A percentile compares a stretch with the other conserved stretches of the same genome.
These are phyloP conservation scores for Anthophora plumipes DNA, from an alignment of 2,888 invertebrate genomes.

Conservation along the genomic window DNA sequence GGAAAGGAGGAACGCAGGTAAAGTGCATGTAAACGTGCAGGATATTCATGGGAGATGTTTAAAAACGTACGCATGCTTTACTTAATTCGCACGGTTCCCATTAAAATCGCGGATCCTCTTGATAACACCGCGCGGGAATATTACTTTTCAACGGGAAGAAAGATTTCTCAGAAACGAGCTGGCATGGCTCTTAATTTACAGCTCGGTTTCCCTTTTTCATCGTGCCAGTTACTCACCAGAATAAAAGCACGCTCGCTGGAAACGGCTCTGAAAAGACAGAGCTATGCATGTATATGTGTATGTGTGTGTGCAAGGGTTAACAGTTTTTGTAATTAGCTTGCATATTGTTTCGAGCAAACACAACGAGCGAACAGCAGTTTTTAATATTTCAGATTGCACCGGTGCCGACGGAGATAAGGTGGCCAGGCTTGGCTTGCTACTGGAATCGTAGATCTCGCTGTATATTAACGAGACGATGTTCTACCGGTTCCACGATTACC, in stretches of 20 bases:
- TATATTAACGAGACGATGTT: slow-evolving; percentile 23
- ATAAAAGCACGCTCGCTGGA: slow-evolving; percentile 2
- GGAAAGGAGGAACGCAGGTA: no score
- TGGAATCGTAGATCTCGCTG: background rate
- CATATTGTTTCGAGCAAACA: slow-evolving; percentile 28
- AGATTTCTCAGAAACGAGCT: slow-evolving; percentile 11
- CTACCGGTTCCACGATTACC: slow-evolving; percentile 14
- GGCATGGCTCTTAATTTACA: slow-evolving; percentile 24
- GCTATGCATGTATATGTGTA: no score
- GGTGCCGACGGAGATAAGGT: slow-evolving; percentile 38
- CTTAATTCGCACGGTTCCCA: slow-evolving; percentile 6
- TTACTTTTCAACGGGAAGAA: background rate
- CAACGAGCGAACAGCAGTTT: slow-evolving; percentile 30
- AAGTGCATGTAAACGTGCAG: background rate
- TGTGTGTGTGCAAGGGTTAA: slow-evolving; percentile 37
- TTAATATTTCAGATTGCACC: slow-evolving; percentile 48
- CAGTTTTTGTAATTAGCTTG: slow-evolving; percentile 52
- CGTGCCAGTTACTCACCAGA: slow-evolving; percentile 21
- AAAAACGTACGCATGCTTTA: background rate
- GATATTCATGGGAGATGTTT: background rate
- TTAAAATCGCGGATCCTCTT: slow-evolving; percentile 21
- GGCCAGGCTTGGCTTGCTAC: background rate
- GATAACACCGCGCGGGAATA: slow-evolving; percentile 10
- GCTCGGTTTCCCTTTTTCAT: background rate
- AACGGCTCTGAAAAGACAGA: background rate